These are phyloP conservation scores for Tribolium madens DNA, from an alignment of 1,140 invertebrate species.

Conservation along the genomic window DNA sequence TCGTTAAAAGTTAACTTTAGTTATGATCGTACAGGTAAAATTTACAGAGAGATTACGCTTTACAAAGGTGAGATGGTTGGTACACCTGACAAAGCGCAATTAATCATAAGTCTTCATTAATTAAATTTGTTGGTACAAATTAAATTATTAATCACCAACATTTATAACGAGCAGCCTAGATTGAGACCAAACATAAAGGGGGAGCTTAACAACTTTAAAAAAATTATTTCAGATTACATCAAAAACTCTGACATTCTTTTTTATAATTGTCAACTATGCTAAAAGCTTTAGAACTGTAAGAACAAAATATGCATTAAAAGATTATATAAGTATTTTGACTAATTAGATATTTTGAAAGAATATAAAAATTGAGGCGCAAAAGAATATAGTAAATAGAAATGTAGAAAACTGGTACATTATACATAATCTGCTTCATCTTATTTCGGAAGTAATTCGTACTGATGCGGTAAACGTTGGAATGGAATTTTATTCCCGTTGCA, in stretches of 20 bases:
- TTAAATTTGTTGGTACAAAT: constrained; percentile 51
- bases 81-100: constrained; percentile 48
- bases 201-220: too few species aligned
- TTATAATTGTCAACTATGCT: too few species aligned
- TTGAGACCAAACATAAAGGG: background rate
- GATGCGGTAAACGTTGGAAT: constrained; percentile 4
- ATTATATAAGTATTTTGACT: too few species aligned
- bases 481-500: background rate
- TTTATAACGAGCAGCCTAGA: constrained; percentile 37
- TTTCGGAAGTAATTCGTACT: background rate
- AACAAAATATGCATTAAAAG: too few species aligned
- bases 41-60: constrained; percentile 21
- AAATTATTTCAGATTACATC: too few species aligned
- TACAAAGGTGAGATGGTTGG: constrained; percentile 22
- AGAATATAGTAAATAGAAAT: too few species aligned
- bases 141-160: constrained; percentile 50
- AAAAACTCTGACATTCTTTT: too few species aligned
- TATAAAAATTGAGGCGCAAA: too few species aligned
- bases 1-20: background rate
- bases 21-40: background rate
- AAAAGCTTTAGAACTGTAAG: too few species aligned
- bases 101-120: constrained; percentile 53
- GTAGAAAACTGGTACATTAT: background rate
- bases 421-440: background rate
- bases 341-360: too few species aligned